phyloP scores from a whole-genome alignment of 2,797 vertebrate species.

The Micromesistius poutassou region DNA sequence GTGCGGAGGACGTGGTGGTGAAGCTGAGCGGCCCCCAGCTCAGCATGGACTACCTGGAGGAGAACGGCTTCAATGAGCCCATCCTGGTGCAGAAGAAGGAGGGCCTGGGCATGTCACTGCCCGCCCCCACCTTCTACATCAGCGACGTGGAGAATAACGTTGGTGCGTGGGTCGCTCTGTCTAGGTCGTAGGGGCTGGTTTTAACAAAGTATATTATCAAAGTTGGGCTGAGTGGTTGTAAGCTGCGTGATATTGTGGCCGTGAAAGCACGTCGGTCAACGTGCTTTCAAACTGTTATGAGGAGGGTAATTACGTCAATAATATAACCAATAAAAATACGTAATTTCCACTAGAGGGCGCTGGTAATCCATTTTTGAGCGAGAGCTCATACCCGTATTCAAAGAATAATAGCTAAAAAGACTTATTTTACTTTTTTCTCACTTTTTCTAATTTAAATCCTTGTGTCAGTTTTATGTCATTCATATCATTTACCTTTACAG shows the following conservation, averaged over 20 bases:
- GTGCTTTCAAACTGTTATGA: background rate
- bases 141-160: constrained; percentile 98
- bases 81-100: constrained; percentile 93
- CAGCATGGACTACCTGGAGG: constrained; percentile 87
- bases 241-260: background rate
- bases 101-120: constrained; percentile 86
- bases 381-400: background rate
- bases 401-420: background rate
- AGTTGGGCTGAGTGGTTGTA: background rate
- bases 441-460: background rate
- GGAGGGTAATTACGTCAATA: background rate
- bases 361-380: background rate
- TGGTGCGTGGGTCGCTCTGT: constrained; percentile 65
- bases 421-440: background rate
- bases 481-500: background rate
- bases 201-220: background rate
- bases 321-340: background rate
- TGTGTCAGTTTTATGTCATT: background rate
- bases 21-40: constrained; percentile 87
- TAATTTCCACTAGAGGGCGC: background rate
- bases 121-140: constrained; percentile 95
- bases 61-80: constrained; percentile 90
- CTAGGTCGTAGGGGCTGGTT: background rate
- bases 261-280: background rate
- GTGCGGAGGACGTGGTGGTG: constrained; percentile 89